phyloP scores from a whole-genome alignment of 2,797 vertebrate species.

The Calcarius lapponicus region DNA sequence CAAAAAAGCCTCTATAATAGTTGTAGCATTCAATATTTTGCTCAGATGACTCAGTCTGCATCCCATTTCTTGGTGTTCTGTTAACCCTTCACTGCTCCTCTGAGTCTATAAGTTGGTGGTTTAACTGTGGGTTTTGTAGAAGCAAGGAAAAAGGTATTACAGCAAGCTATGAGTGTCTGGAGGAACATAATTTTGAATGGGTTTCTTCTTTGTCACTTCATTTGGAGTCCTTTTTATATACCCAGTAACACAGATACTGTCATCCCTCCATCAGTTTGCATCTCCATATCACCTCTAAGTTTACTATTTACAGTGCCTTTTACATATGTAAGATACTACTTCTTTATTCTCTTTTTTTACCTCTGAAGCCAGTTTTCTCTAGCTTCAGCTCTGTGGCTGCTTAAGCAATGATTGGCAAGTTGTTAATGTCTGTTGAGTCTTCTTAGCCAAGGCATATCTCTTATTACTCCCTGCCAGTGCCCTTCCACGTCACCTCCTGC shows the following conservation, averaged over 20 bases:
- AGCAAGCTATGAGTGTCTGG: background rate
- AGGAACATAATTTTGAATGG: background rate
- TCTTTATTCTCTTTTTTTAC: background rate
- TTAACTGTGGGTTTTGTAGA: background rate
- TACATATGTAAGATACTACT: background rate
- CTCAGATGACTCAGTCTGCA: background rate
- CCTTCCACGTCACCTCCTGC: background rate
- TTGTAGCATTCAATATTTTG: background rate
- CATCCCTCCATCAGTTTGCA: background rate
- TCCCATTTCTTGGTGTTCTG: background rate
- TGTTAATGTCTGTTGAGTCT: background rate
- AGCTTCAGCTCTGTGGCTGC: background rate
- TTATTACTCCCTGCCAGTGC: background rate
- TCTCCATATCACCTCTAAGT: background rate
- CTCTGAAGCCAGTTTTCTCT: background rate
- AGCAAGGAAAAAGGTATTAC: accelerated
- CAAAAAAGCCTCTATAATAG: background rate
- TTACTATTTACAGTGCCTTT: background rate
- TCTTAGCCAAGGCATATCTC: background rate
- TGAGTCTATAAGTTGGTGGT: background rate
- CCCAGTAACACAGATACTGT: background rate
- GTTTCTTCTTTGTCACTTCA: background rate
- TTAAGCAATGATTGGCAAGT: background rate
- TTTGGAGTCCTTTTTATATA: background rate
- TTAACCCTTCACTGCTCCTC: background rate